Evolutionary conservation across 2,113 vertebrate species (phyloP).

Genomic region (Melanerpes formicivorus): DNA sequence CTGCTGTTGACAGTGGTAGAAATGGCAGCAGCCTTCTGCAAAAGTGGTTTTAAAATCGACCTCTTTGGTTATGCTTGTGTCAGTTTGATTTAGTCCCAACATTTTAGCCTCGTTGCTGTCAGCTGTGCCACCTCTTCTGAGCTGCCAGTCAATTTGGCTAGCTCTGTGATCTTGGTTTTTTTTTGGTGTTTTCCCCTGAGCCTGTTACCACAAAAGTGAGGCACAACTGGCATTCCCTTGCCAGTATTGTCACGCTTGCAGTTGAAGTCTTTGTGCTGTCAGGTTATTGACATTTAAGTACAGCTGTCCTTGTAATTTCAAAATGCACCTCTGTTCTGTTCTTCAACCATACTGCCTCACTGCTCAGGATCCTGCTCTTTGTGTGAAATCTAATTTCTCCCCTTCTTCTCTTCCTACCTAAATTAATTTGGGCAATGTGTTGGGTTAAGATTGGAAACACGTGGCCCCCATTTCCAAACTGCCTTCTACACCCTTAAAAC

Average conservation of each 20-base stretch:
- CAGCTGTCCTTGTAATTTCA: background rate
- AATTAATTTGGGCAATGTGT: background rate
- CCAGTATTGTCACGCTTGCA: background rate
- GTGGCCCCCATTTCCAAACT: rapidly evolving
- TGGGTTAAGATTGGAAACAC: background rate
- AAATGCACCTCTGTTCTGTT: background rate
- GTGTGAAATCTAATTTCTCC: background rate
- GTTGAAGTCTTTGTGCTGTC: background rate
- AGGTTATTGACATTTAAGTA: background rate
- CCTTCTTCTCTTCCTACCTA: background rate
- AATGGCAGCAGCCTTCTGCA: constrained; percentile 38
- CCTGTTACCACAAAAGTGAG: background rate
- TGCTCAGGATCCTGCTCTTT: background rate
- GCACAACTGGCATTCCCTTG: background rate
- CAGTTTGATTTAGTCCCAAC: constrained; percentile 27
- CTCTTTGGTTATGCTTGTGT: constrained; percentile 36
- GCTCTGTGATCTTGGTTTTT: background rate
- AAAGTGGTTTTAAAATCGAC: constrained; percentile 57
- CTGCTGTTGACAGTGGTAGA: constrained; percentile 12
- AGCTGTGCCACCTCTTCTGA: constrained; percentile 3
- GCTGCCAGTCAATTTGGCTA: constrained; percentile 7
- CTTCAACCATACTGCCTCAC: background rate
- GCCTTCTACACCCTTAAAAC: background rate
- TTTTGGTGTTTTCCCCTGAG: too few species aligned
- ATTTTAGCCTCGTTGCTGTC: constrained; percentile 17